Conservation (phyloP, 1,140 invertebrate genomes). For the Araneus ventricosus region DNA sequence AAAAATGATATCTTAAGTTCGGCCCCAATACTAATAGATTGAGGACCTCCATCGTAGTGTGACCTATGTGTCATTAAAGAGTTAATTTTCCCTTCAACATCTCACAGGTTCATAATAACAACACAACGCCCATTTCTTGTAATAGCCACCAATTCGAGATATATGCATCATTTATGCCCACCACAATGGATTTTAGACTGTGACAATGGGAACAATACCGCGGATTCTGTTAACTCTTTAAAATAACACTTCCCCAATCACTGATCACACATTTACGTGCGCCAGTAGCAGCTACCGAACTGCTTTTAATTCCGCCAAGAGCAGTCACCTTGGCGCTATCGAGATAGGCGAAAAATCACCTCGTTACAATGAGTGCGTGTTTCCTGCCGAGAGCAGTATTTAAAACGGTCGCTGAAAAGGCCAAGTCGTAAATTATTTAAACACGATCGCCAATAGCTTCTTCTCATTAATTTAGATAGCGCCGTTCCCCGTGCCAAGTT, state of each 20-base stretch:
- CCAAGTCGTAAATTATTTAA: constrained; percentile 68
- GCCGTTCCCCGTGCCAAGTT: constrained; percentile 48
- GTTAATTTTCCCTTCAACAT: no score
- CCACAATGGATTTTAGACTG: background rate
- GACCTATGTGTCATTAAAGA: no score
- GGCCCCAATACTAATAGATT: no score
- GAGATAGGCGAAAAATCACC: constrained; percentile 53
- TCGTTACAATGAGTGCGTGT: constrained; percentile 51
- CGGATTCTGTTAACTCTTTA: background rate
- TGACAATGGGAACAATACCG: background rate
- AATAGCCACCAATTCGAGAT: background rate
- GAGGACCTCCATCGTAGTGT: no score
- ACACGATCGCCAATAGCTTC: constrained; percentile 70
- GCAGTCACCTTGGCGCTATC: background rate
- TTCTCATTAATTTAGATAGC: constrained; percentile 74
- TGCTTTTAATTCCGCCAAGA: background rate
- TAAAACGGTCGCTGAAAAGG: constrained; percentile 41
- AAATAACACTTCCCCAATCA: background rate
- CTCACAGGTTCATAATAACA: no score
- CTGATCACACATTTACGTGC: background rate
- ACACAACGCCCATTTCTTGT: background rate
- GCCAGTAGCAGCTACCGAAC: background rate
- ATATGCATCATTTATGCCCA: background rate
- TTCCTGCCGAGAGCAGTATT: constrained; percentile 49
- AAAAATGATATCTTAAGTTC: no score